These are phyloP conservation scores for Mesembrinibis cayennensis DNA, from an alignment of 2,113 vertebrate genomes.

Conservation along the genomic window DNA sequence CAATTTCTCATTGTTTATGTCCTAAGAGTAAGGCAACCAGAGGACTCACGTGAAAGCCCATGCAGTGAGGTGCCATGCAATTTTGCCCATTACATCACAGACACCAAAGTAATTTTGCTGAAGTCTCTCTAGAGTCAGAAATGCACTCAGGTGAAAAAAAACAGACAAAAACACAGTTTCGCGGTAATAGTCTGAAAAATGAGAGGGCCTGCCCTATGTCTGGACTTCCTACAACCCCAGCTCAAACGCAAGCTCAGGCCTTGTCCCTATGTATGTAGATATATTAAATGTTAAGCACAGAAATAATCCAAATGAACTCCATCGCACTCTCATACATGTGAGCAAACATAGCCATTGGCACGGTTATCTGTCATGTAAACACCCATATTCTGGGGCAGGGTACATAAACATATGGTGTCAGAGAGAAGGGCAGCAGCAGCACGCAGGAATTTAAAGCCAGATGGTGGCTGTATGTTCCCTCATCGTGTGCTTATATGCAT, in stretches of 20 bases:
- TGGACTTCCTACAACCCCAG: neutral
- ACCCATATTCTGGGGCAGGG: neutral
- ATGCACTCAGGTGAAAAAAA: neutral
- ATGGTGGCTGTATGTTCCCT: neutral
- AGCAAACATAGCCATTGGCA: neutral
- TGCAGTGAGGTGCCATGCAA: accelerated
- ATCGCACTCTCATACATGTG: accelerated
- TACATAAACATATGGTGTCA: neutral
- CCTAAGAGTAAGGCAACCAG: neutral
- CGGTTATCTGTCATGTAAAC: neutral
- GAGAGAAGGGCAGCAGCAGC: neutral
- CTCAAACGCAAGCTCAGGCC: too few species aligned
- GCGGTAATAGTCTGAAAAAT: neutral
- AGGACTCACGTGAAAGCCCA: neutral
- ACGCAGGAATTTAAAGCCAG: neutral
- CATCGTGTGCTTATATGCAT: neutral
- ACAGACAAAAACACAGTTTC: neutral
- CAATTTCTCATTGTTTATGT: neutral
- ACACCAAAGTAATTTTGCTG: neutral
- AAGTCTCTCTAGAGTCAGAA: neutral
- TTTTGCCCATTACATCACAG: neutral
- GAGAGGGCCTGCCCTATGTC: accelerated
- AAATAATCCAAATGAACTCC: neutral
- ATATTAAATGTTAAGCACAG: neutral
- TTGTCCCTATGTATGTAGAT: accelerated